Conservation (phyloP, 2,888 invertebrate genomes). For the Kuschelorhynchus macadamiae region DNA sequence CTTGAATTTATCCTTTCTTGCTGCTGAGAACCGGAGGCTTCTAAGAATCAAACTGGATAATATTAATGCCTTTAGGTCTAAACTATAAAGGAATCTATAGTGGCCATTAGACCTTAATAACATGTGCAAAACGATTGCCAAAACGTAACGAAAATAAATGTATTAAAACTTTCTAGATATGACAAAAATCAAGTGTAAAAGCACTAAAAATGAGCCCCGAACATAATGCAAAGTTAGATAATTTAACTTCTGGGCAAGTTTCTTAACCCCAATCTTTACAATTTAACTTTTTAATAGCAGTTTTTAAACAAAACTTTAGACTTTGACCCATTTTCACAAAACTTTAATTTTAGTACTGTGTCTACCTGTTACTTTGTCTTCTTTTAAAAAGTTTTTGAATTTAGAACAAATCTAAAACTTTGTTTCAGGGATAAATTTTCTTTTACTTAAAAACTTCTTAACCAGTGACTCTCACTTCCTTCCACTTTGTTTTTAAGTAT, state of each 20-base stretch:
- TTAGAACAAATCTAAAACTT: constrained; percentile 49
- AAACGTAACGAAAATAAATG: too few species aligned
- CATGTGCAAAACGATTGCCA: too few species aligned
- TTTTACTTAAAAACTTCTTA: constrained; percentile 37
- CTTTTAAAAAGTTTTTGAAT: constrained; percentile 50
- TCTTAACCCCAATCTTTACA: constrained; percentile 59
- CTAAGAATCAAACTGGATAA: constrained; percentile 11
- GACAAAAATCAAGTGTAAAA: constrained; percentile 51
- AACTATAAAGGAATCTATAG: too few species aligned
- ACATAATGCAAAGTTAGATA: constrained; percentile 61
- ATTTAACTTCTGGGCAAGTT: constrained; percentile 60
- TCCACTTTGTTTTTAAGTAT: constrained; percentile 28
- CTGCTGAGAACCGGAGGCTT: constrained; percentile 12
- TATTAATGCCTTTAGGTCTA: background rate
- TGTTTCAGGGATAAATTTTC: constrained; percentile 48
- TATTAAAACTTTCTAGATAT: too few species aligned
- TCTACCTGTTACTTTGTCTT: constrained; percentile 52
- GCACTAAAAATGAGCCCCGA: constrained; percentile 56
- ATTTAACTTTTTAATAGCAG: constrained; percentile 62
- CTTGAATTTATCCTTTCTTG: constrained; percentile 36
- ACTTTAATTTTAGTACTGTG: constrained; percentile 57
- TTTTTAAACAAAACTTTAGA: constrained; percentile 62
- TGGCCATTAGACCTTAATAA: too few species aligned
- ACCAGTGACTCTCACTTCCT: constrained; percentile 39
- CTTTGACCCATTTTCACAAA: constrained; percentile 60